phyloP scores from a whole-genome alignment of 2,797 vertebrate genomes.

The Sebastolobus alascanus region DNA sequence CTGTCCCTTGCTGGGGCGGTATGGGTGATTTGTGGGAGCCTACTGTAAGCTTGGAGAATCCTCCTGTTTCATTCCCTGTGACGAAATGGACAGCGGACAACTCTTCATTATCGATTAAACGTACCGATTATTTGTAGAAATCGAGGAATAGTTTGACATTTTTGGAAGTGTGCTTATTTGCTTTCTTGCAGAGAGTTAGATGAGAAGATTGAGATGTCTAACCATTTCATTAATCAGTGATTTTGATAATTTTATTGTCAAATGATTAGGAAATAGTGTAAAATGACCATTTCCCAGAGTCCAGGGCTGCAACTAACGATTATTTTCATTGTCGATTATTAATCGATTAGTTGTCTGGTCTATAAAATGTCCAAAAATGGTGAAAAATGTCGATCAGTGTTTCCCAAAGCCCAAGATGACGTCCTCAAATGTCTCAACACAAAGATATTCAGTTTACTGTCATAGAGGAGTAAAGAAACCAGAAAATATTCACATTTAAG shows the following conservation, averaged over 20 bases:
- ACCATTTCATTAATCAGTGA: not conserved
- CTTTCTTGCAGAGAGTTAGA: not conserved
- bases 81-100: not conserved
- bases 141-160: not conserved
- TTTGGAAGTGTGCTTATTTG: not conserved
- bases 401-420: too few relatives aligned
- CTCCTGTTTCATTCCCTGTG: not conserved
- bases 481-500: not conserved
- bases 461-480: too few relatives aligned
- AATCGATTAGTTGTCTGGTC: too few relatives aligned
- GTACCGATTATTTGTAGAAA: not conserved
- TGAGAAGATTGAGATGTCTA: not conserved
- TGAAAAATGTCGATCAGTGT: too few relatives aligned
- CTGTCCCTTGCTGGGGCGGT: not conserved
- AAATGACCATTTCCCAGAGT: not conserved
- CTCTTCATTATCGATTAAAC: not conserved
- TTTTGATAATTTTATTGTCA: not conserved
- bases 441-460: too few relatives aligned
- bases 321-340: too few relatives aligned
- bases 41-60: not conserved
- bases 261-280: not conserved
- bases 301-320: too few relatives aligned
- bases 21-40: not conserved
- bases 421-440: too few relatives aligned
- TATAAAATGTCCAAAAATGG: too few relatives aligned